Evolutionary conservation across 2,888 invertebrate species (phyloP).

Genomic region (Amblyjoppa fuscipennis): DNA sequence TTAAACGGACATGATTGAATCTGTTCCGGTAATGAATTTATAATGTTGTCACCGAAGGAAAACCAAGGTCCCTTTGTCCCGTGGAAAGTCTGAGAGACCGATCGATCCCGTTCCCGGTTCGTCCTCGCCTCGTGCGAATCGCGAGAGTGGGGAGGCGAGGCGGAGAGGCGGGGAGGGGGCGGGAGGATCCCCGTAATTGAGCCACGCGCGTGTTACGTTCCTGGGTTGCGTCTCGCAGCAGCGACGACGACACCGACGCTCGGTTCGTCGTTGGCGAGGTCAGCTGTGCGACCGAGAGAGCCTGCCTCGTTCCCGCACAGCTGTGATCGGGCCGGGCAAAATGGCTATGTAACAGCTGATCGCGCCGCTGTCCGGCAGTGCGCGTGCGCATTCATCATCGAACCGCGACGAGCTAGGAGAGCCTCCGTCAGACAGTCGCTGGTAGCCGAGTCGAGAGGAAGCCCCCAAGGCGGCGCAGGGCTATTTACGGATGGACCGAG

Average conservation of each 20-base stretch:
- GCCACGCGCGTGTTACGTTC: constrained; percentile 49
- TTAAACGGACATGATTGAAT: neutral
- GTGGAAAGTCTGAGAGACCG: constrained; percentile 28
- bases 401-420: constrained; percentile 24
- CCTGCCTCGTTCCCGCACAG: constrained; percentile 78
- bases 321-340: constrained; percentile 78
- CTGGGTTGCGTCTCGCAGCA: constrained; percentile 38
- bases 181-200: constrained; percentile 17
- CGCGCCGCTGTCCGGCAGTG: constrained; percentile 61
- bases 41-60: neutral
- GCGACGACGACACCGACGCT: constrained; percentile 21
- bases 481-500: constrained; percentile 60
- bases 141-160: neutral
- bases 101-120: constrained; percentile 28
- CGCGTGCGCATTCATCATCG: constrained; percentile 74
- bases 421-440: constrained; percentile 38
- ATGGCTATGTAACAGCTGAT: constrained; percentile 83
- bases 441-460: constrained; percentile 38
- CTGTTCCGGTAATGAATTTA: neutral
- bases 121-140: neutral
- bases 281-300: constrained; percentile 80
- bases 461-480: constrained; percentile 31
- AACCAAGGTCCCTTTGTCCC: constrained; percentile 29
- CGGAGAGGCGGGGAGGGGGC: neutral
- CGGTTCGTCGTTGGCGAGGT: constrained; percentile 75